Base-by-base conservation (phyloP, 2,888 invertebrate genomes). In the Podabrus alpinus region DNA sequence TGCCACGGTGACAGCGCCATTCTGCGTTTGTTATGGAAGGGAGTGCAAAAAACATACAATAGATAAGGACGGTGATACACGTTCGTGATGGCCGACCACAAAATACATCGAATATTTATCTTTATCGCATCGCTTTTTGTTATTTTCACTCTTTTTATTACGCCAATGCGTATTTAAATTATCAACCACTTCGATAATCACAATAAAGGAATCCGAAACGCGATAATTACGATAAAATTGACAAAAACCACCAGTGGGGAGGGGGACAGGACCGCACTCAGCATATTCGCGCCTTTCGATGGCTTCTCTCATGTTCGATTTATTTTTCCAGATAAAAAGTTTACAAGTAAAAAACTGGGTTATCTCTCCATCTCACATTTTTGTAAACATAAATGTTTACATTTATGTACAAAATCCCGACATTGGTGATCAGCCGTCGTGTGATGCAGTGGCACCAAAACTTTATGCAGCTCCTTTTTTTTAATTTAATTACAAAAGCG, bases 1-100 rank as follows among this genome's bases (percentile, higher is more conserved):
- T 81, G 82, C 81, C 81, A 83, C 82, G 82, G 80, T 77, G 80
- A 77, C 76, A 80, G 82, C 83, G 84, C 83, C 83, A 83, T 80
- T 75, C 78, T 81, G 80, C 77, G 78, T 76, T 64, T 80, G 78
- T 74, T 76, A 77, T 77, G 78, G 77, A 71, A 74, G 75, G 76
- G 75, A 61, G 76, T 24, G 76, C 72, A 73, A 60, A 71, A 66
- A 77, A 75, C 68, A 78, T 21, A 24, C 25, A 60, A 66, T 15
- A 70, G 61, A 71, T 71, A 73, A 60, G 64, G 64, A 68, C 15
- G 21, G 21, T 66, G 9, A 25, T 10, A 67, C 5, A 16, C 19
- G 60, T 17, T 25, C 15, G 67, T 61, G 19, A 68, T 72, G 72
- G 68, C 68, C 68, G 25, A 10, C 16, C 15, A 62, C 16, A 24